These are phyloP conservation scores for Tokudaia muenninki DNA, from an alignment of 2,797 vertebrate species.

Conservation along the genomic window DNA sequence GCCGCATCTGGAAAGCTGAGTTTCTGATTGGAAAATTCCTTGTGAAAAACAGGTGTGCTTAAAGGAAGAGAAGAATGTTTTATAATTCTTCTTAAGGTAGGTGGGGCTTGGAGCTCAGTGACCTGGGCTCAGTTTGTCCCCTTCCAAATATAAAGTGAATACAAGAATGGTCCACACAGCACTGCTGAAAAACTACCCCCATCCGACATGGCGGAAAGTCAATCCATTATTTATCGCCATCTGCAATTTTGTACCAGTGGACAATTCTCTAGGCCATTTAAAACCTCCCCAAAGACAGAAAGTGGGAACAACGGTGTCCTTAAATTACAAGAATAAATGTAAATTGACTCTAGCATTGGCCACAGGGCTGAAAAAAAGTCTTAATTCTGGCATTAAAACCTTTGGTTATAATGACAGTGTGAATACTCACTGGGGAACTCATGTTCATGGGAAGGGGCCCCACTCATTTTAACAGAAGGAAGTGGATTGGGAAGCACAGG, in stretches of 20 bases:
- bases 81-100: background rate
- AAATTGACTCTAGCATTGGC: conserved; percentile 53
- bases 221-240: conserved; percentile 76
- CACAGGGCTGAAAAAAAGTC: background rate
- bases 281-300: conserved; percentile 74
- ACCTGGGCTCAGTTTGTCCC: background rate
- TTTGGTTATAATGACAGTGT: background rate
- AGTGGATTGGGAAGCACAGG: background rate
- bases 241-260: conserved; percentile 51
- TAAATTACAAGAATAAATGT: conserved; percentile 58
- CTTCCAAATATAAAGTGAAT: background rate
- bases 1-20: background rate
- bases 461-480: conserved; percentile 22
- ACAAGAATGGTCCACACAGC: background rate
- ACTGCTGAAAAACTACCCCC: conserved; percentile 64
- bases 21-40: background rate
- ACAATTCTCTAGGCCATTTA: conserved; percentile 63
- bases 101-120: background rate
- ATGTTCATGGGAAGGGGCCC: background rate
- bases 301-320: background rate
- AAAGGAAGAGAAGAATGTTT: background rate
- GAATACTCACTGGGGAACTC: background rate
- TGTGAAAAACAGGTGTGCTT: background rate
- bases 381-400: background rate
- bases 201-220: conserved; percentile 64